Percentiles rank a stretch among this genome's conserved stretches.
Conservation (phyloP, 2,113 vertebrate species). For the Lagenorhynchus albirostris region DNA sequence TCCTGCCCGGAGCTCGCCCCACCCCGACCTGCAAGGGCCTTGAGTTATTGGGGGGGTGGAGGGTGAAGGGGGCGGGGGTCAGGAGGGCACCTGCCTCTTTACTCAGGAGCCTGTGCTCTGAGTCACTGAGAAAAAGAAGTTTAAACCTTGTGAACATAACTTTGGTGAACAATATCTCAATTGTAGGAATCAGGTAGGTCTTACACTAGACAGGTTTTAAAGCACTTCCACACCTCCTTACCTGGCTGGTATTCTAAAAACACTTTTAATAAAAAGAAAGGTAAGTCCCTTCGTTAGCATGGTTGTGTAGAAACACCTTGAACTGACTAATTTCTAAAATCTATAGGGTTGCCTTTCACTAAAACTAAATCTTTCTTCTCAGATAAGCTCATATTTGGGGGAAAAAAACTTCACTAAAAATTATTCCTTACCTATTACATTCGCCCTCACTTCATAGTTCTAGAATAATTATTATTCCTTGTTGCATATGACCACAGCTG, state of each 20-base stretch:
- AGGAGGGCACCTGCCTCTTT: too few relatives aligned
- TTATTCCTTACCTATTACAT: neutral
- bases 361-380: slow-evolving; percentile 23
- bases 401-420: neutral
- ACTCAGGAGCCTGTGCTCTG: neutral
- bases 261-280: neutral
- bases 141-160: neutral
- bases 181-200: neutral
- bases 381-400: neutral
- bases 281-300: neutral
- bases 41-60: fast-evolving
- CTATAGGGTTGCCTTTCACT: neutral
- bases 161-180: neutral
- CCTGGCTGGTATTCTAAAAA: neutral
- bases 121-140: neutral
- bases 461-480: neutral
- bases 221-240: neutral
- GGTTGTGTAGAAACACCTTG: neutral
- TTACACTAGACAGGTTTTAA: neutral
- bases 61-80: too few relatives aligned
- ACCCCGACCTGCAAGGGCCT: neutral
- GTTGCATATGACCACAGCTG: neutral
- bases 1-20: neutral
- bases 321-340: neutral
- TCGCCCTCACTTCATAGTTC: neutral